These are phyloP conservation scores for Calliopsis andreniformis DNA, from an alignment of 1,140 invertebrate genomes.

Conservation along the genomic window DNA sequence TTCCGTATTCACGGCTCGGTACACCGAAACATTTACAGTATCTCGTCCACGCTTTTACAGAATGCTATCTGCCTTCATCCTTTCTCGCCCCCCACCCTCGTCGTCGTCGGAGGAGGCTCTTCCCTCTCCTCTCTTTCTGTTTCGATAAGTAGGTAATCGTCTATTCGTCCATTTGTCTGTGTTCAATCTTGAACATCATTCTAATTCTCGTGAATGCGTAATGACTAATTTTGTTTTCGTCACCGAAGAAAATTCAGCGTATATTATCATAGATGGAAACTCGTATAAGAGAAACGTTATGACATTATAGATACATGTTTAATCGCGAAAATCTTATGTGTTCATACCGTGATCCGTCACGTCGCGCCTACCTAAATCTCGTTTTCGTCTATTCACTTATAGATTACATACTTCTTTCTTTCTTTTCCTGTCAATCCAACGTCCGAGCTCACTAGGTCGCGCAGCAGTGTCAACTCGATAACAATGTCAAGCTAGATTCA, in stretches of 20 bases:
- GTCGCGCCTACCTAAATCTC: too few species aligned
- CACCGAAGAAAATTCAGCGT: too few species aligned
- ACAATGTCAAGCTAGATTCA: slow-evolving; percentile 62
- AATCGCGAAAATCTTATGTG: too few species aligned
- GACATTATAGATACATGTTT: too few species aligned
- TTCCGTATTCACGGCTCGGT: slow-evolving; percentile 59
- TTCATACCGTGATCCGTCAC: too few species aligned
- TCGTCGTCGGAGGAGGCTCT: neutral
- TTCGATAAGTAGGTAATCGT: neutral
- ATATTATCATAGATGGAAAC: too few species aligned
- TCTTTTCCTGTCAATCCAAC: slow-evolving; percentile 25
- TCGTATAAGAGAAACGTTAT: too few species aligned
- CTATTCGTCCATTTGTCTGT: too few species aligned
- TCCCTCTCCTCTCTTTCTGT: too few species aligned
- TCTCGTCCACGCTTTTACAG: slow-evolving; percentile 62
- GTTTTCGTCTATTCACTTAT: neutral
- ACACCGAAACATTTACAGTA: slow-evolving; percentile 69
- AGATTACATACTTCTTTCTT: slow-evolving; percentile 54
- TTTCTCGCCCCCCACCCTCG: neutral
- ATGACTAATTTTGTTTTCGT: too few species aligned
- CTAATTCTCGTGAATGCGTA: too few species aligned
- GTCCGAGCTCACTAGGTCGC: slow-evolving; percentile 72
- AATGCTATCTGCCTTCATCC: neutral
- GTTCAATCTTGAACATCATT: too few species aligned
- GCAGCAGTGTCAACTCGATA: slow-evolving; percentile 67